Evolutionary conservation across 2,113 vertebrate genomes (phyloP).

Genomic region (Aegithalos caudatus): DNA sequence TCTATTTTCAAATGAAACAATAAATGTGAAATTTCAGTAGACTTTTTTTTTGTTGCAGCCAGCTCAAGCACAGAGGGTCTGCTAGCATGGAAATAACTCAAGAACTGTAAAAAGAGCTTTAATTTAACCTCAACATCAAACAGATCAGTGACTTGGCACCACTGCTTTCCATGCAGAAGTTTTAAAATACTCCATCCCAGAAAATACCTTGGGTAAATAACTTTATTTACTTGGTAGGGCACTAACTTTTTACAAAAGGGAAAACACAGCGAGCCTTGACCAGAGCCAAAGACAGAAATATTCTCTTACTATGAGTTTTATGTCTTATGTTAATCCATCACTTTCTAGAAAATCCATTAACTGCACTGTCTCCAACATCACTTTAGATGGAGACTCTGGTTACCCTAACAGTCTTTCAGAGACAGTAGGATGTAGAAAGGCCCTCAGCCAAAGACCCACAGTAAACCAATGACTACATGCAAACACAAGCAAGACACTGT

Average conservation of each 20-base stretch:
- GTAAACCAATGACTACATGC: neutral
- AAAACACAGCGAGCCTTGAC: neutral
- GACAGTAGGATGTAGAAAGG: neutral
- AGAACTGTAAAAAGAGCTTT: neutral
- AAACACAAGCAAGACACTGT: neutral
- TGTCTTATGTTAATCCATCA: neutral
- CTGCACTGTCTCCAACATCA: neutral
- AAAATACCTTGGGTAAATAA: neutral
- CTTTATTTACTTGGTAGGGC: neutral
- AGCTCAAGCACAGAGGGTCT: neutral
- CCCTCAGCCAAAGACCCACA: neutral
- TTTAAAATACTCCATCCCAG: neutral
- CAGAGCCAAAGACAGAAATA: neutral
- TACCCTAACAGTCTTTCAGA: neutral
- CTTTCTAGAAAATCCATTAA: neutral
- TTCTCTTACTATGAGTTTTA: neutral
- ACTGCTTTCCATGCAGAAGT: neutral
- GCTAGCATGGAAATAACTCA: neutral
- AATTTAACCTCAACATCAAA: neutral
- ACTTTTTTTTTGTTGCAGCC: neutral
- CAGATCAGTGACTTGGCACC: neutral
- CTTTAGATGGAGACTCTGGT: constrained; percentile 14
- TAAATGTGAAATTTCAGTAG: neutral
- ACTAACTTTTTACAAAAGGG: neutral
- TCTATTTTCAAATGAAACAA: neutral